Evolutionary conservation across 92 coral and sea anemone genomes (phyloP).

Genomic region (Montipora capitata): DNA sequence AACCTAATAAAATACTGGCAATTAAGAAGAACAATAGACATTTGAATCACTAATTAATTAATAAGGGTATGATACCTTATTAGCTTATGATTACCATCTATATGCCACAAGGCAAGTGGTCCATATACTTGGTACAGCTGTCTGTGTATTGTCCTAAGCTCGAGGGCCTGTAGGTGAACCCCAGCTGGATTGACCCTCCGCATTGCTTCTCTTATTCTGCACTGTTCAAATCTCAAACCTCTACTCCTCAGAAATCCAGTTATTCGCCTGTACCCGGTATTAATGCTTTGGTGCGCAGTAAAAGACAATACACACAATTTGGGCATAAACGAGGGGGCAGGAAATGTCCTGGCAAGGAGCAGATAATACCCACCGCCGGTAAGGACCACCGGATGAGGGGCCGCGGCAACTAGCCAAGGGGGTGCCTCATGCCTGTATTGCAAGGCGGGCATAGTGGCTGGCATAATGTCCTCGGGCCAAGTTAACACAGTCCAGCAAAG

Average conservation of each 20-base stretch:
- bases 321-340: not conserved
- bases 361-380: too few relatives aligned
- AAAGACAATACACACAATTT: slow-evolving; percentile 1
- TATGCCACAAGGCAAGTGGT: slow-evolving; percentile 66
- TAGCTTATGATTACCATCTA: slow-evolving; percentile 36
- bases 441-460: too few relatives aligned
- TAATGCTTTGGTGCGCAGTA: not conserved
- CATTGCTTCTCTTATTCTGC: slow-evolving; percentile 69
- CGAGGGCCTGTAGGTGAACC: slow-evolving; percentile 35
- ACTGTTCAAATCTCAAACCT: slow-evolving; percentile 61
- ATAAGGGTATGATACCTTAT: slow-evolving; percentile 1
- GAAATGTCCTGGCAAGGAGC: too few relatives aligned
- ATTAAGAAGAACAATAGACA: not conserved
- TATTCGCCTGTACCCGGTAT: slow-evolving; percentile 65
- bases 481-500: too few relatives aligned
- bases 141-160: slow-evolving; percentile 49
- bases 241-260: slow-evolving; percentile 58
- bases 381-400: too few relatives aligned
- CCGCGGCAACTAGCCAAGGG: too few relatives aligned
- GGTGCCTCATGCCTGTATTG: too few relatives aligned
- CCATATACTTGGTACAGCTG: slow-evolving; percentile 62
- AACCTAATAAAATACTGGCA: too few relatives aligned
- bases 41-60: not conserved
- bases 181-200: slow-evolving; percentile 58
- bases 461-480: too few relatives aligned